Evolutionary conservation across 1,140 invertebrate genomes (phyloP), one percentile per base, ranked within the genome.

Genomic region (Drosophila rufa): DNA sequence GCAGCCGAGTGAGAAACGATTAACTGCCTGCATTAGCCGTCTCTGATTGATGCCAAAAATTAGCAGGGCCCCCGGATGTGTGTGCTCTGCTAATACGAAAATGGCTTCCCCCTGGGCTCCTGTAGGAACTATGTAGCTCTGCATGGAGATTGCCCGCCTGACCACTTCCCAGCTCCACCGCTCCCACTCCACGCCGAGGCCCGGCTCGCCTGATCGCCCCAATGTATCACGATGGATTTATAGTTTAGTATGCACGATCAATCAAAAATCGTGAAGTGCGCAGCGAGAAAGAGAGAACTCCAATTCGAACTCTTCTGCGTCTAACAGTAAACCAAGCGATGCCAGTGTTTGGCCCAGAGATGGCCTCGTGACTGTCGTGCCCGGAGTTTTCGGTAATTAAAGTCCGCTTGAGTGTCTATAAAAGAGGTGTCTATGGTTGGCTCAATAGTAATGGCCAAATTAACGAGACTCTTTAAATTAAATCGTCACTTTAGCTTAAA

Each of bases 141-240:
- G 33, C 33, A 36, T 36, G 30, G 8, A 6, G 36, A 38, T 8
- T 17, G 9, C 38, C 30, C 25, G 11, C 27, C 42, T 61, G 42
- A 17, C 53, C 11, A 40, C 17, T 15, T 9, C 15, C 42, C n/a
- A 43, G 15, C 55, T 19, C 36, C 19, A 19, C n/a, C 51, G 14
- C 48, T 38, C 43, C 69, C 69, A 59, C 27, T 59, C 67, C 53
- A 30, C 61, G 43, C 53, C 36, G 64, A 60, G 82, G 75, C 82
- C 89, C 11, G 27, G 27, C 27, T 30, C 76, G 82, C 92, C 92
- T 92, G 92, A 92, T 92, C 92, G 92, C 92, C 92, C 61, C 86
- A 92, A 92, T 92, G 92, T 92, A 92, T 92, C 92, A 92, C 92
- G 92, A 92, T 92, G 91, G 83, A 92, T 92, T 92, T 92, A 91